These are phyloP conservation scores for Steromphala cineraria DNA, from an alignment of 2,888 invertebrate species.

Conservation along the genomic window DNA sequence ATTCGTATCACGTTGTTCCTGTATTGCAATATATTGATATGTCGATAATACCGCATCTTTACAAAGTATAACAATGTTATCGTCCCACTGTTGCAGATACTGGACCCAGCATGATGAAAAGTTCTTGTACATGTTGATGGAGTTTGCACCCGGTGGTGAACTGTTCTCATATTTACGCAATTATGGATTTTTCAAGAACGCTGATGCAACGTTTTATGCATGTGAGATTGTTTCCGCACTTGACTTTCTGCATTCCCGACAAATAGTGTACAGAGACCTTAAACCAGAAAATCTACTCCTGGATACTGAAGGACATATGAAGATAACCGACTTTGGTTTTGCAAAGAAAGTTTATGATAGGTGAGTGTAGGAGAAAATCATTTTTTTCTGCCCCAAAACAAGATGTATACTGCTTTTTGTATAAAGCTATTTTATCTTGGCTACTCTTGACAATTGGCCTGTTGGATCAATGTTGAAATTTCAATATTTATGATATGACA, in stretches of 20 bases:
- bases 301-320: slow-evolving; percentile 94
- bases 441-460: too few relatives aligned
- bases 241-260: slow-evolving; percentile 92
- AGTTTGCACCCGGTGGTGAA: slow-evolving; percentile 96
- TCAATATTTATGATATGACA: too few relatives aligned
- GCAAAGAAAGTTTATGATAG: slow-evolving; percentile 94
- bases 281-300: slow-evolving; percentile 89
- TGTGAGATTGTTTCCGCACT: slow-evolving; percentile 95
- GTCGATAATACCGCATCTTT: too few relatives aligned
- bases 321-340: slow-evolving; percentile 98
- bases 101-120: slow-evolving; percentile 87
- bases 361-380: slow-evolving; percentile 70
- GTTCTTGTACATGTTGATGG: slow-evolving; percentile 96
- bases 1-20: too few relatives aligned
- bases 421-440: too few relatives aligned
- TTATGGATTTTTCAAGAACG: slow-evolving; percentile 87
- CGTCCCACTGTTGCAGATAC: slow-evolving; percentile 41
- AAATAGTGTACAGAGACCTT: slow-evolving; percentile 74
- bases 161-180: slow-evolving; percentile 95
- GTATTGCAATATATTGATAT: too few relatives aligned
- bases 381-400: too few relatives aligned
- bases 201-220: slow-evolving; percentile 92
- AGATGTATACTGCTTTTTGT: too few relatives aligned
- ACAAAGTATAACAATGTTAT: too few relatives aligned
- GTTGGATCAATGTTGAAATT: too few relatives aligned